phyloP scores from a whole-genome alignment of 2,113 vertebrate species.

The Poicephalus gulielmi region DNA sequence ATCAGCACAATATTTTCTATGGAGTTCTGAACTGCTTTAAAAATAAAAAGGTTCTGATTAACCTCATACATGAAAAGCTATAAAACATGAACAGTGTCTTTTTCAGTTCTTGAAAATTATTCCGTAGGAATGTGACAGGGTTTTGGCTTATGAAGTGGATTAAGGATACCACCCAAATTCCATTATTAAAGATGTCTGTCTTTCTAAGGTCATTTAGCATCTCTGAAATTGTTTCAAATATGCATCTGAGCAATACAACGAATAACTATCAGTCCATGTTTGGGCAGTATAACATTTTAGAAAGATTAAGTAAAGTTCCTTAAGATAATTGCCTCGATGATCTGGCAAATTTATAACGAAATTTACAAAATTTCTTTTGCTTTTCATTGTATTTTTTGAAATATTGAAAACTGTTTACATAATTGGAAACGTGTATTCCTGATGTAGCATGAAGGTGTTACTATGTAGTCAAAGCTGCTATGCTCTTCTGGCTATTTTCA shows the following conservation, averaged over 20 bases:
- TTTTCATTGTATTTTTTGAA: background rate
- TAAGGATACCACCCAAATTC: background rate
- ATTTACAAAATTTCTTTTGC: background rate
- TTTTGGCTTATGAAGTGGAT: background rate
- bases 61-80: background rate
- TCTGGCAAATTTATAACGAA: background rate
- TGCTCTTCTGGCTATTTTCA: background rate
- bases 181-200: background rate
- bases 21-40: background rate
- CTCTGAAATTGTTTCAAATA: background rate
- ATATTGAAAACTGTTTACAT: background rate
- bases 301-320: background rate
- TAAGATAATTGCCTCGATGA: background rate
- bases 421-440: background rate
- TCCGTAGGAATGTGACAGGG: background rate
- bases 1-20: background rate
- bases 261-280: background rate
- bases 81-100: background rate
- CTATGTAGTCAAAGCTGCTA: background rate
- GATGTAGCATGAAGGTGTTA: background rate
- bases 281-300: background rate
- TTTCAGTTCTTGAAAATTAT: background rate
- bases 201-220: background rate
- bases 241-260: background rate
- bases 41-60: background rate